Evolutionary conservation across 2,888 invertebrate genomes (phyloP).

Genomic region (Drosophila flavopinicola): DNA sequence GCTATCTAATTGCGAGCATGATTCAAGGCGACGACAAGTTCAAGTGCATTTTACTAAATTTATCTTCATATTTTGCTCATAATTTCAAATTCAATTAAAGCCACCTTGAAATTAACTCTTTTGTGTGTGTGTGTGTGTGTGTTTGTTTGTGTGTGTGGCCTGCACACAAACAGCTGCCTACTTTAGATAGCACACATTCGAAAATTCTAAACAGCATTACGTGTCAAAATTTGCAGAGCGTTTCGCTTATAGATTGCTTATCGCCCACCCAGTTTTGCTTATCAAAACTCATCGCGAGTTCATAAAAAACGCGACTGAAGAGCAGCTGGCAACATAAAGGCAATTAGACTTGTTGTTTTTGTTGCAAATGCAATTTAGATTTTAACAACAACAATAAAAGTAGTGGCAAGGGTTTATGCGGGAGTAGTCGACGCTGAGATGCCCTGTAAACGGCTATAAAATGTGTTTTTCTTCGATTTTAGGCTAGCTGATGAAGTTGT

Average conservation of each 20-base stretch:
- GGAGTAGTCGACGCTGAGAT: not conserved
- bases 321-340: constrained; percentile 17
- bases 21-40: constrained; percentile 47
- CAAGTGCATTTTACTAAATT: constrained; percentile 33
- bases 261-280: constrained; percentile 35
- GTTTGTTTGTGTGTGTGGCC: too few relatives aligned
- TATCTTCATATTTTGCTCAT: too few relatives aligned
- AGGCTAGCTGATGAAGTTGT: too few relatives aligned
- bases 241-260: constrained; percentile 45
- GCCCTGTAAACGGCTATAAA: not conserved
- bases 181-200: constrained; percentile 48
- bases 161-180: not conserved
- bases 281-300: constrained; percentile 28
- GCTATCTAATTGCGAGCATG: constrained; percentile 32
- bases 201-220: constrained; percentile 42
- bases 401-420: not conserved
- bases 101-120: constrained; percentile 24
- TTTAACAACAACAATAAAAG: constrained; percentile 3
- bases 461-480: too few relatives aligned
- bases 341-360: not conserved
- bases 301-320: constrained; percentile 6
- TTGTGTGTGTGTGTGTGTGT: too few relatives aligned
- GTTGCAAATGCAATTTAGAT: constrained; percentile 16
- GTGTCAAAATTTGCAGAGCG: constrained; percentile 40
- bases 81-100: constrained; percentile 32